Evolutionary conservation across 2,888 invertebrate species (phyloP).

Genomic region (Campoplex capitator): DNA sequence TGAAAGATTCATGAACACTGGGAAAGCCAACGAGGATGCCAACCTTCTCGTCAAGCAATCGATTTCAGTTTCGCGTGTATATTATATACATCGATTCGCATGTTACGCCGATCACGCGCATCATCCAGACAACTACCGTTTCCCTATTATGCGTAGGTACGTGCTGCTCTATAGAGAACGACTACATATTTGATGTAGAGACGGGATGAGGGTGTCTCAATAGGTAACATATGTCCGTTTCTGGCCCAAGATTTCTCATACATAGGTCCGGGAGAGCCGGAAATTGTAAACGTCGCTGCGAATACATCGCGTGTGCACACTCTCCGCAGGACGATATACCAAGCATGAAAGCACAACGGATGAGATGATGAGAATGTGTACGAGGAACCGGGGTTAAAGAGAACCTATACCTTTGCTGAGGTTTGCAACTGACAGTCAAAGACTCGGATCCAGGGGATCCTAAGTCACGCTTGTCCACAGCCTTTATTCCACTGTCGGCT

Average conservation of each 20-base stretch:
- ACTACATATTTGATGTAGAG: slow-evolving; percentile 16
- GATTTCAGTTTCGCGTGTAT: slow-evolving; percentile 43
- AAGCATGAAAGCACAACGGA: slow-evolving; percentile 21
- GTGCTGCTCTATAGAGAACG: slow-evolving; percentile 17
- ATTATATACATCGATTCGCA: slow-evolving; percentile 49
- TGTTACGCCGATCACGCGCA: slow-evolving; percentile 52
- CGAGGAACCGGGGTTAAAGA: neutral
- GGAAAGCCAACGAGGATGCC: neutral
- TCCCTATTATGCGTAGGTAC: slow-evolving; percentile 48
- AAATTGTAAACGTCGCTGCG: slow-evolving; percentile 66
- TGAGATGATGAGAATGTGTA: slow-evolving; percentile 47
- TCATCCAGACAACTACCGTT: slow-evolving; percentile 51
- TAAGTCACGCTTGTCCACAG: slow-evolving; percentile 46
- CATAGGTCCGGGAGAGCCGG: slow-evolving; percentile 44
- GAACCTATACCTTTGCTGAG: slow-evolving; percentile 25
- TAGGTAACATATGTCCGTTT: slow-evolving; percentile 52
- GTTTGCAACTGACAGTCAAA: slow-evolving; percentile 57
- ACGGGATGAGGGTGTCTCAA: slow-evolving; percentile 11
- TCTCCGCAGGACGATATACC: slow-evolving; percentile 25
- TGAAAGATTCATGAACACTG: slow-evolving; percentile 56
- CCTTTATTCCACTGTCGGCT: slow-evolving; percentile 1
- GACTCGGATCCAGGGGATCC: slow-evolving; percentile 23
- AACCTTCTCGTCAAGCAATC: slow-evolving; percentile 30
- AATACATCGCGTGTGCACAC: slow-evolving; percentile 60
- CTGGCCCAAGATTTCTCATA: slow-evolving; percentile 52